These are phyloP conservation scores for Bombus picipes DNA, from an alignment of 1,140 invertebrate species.

Conservation along the genomic window DNA sequence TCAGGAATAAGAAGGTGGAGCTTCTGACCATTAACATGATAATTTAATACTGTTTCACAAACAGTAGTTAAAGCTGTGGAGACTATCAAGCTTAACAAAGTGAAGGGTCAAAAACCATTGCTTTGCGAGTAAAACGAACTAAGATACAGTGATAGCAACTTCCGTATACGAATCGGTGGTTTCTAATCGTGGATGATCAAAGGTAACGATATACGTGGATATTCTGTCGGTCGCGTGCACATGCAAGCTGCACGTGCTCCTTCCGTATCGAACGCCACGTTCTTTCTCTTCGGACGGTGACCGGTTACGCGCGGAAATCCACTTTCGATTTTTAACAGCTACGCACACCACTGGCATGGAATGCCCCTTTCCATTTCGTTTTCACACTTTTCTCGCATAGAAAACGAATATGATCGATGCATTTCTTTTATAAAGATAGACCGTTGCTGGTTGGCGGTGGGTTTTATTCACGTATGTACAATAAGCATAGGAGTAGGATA, in stretches of 20 bases:
- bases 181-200: conserved; percentile 23
- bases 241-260: conserved; percentile 36
- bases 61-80: too few relatives aligned
- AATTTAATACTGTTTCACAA: too few relatives aligned
- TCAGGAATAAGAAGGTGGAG: too few relatives aligned
- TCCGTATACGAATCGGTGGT: conserved; percentile 3
- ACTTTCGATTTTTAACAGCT: conserved; percentile 46
- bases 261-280: background rate
- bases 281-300: background rate
- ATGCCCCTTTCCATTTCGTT: conserved; percentile 22
- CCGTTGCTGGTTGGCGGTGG: background rate
- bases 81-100: background rate
- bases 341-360: background rate
- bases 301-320: conserved; percentile 37
- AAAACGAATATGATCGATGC: background rate
- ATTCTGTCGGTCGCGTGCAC: conserved; percentile 33
- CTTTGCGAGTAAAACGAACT: background rate
- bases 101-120: background rate
- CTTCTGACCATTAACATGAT: too few relatives aligned
- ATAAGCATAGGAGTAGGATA: too few relatives aligned
- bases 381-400: background rate
- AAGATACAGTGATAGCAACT: background rate
- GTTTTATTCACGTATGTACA: too few relatives aligned
- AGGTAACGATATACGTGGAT: conserved; percentile 16
- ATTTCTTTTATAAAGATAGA: too few relatives aligned